Evolutionary conservation across 2,797 vertebrate species (phyloP).

Genomic region (Catamblyrhynchus diadema): DNA sequence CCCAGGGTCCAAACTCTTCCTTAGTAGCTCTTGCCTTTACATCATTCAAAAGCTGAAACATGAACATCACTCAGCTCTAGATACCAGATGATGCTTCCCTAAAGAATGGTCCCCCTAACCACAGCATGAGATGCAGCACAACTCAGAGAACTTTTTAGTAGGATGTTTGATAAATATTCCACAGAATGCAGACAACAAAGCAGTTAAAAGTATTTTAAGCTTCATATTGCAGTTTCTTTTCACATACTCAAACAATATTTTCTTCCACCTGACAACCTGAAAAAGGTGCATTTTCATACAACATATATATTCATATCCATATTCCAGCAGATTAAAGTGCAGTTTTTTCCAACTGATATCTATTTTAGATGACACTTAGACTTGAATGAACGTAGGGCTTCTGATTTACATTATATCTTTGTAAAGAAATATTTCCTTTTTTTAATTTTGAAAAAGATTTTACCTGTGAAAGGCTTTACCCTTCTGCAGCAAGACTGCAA

Average conservation of each 20-base stretch:
- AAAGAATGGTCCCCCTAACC: not conserved
- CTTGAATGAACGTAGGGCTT: not conserved
- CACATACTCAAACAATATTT: not conserved
- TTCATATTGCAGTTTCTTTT: not conserved
- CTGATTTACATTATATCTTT: not conserved
- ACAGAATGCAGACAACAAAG: not conserved
- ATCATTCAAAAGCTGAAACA: not conserved
- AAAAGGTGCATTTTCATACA: not conserved
- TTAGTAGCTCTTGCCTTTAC: not conserved
- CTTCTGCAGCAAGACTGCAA: not conserved
- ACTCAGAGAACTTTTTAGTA: not conserved
- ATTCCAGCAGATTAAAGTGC: not conserved
- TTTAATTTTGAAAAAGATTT: not conserved
- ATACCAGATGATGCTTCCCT: not conserved
- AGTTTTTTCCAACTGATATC: not conserved
- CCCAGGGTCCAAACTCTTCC: not conserved
- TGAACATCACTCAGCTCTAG: accelerated
- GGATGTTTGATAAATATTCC: not conserved
- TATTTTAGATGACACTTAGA: not conserved
- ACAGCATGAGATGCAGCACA: not conserved
- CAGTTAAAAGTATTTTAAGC: not conserved
- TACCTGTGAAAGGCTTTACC: not conserved
- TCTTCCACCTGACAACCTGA: not conserved
- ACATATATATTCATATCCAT: not conserved
- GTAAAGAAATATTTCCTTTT: not conserved